A percentile compares a stretch with the other conserved stretches of the same genome.
phyloP scores from a whole-genome alignment of 2,113 vertebrate genomes.

The Apodemus speciosus region DNA sequence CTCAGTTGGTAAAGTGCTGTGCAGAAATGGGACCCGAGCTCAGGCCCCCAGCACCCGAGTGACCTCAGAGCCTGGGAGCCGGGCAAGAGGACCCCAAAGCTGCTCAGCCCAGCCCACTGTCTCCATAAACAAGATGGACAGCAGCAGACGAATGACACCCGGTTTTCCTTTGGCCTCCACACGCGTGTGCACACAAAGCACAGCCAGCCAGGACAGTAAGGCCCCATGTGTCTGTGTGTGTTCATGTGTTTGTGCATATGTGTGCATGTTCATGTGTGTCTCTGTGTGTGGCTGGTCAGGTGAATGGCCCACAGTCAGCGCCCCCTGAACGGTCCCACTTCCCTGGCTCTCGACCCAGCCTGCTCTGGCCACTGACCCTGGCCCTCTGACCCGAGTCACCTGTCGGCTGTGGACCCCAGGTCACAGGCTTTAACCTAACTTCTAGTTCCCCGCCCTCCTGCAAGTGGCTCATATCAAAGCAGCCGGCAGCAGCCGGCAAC shows the following conservation, averaged over 20 bases:
- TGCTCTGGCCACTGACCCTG: neutral
- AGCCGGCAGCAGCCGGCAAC: neutral
- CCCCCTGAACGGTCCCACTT: neutral
- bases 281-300: neutral
- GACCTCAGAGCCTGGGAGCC: neutral
- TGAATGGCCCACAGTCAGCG: neutral
- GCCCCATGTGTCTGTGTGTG: neutral
- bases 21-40: neutral
- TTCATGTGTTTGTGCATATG: neutral
- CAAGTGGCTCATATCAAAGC: neutral
- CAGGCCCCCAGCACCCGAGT: neutral
- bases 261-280: no score
- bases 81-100: neutral
- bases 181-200: no score
- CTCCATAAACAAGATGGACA: neutral
- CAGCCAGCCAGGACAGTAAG: neutral
- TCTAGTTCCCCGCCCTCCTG: neutral
- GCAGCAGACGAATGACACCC: neutral
- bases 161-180: neutral
- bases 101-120: neutral
- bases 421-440: neutral
- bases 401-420: neutral
- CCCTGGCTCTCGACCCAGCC: neutral
- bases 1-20: neutral
- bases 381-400: neutral